Conservation (phyloP, 2,113 vertebrate genomes). For the Sceloporus tristichus region DNA sequence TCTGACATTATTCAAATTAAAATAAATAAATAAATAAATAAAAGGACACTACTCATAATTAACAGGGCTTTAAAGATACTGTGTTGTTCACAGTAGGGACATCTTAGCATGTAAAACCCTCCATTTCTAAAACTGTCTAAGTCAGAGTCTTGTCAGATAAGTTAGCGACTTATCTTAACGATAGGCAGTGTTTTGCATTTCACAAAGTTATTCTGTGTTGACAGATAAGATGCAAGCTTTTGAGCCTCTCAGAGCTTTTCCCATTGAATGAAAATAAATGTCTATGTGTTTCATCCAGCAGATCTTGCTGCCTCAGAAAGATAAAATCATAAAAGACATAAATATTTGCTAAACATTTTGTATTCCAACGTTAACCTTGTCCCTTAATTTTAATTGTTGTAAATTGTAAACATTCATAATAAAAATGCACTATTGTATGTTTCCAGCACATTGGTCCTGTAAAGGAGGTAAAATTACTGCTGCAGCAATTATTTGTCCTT, state of each 20-base stretch:
- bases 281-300: background rate
- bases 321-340: background rate
- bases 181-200: background rate
- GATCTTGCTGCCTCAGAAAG: background rate
- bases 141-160: background rate
- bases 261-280: background rate
- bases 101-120: background rate
- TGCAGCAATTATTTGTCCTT: constrained; percentile 16
- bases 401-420: constrained; percentile 8
- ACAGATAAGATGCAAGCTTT: background rate
- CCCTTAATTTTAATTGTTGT: background rate
- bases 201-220: background rate
- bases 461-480: background rate
- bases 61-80: background rate
- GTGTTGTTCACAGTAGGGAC: background rate
- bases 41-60: background rate
- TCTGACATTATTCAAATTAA: background rate
- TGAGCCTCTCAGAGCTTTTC: background rate
- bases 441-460: constrained; percentile 23
- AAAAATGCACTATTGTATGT: constrained; percentile 13
- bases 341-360: background rate
- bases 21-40: background rate
- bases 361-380: background rate
- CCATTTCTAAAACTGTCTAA: constrained; percentile 17
- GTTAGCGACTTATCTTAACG: background rate